phyloP scores from a whole-genome alignment of 2,888 invertebrate genomes.

The Stenichneumon culpator region DNA sequence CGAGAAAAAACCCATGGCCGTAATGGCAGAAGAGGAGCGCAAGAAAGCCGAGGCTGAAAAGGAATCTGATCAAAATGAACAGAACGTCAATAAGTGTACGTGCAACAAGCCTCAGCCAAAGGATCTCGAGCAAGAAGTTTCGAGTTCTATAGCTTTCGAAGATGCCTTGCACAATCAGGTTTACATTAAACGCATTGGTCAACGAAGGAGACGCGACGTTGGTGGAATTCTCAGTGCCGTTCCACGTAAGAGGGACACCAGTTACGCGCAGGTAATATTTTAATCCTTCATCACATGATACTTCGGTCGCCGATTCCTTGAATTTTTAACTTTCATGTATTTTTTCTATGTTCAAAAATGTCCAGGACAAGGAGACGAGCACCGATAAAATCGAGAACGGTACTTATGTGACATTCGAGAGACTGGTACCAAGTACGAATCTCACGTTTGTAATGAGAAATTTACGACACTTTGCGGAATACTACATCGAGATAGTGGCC shows the following conservation, averaged over 20 bases:
- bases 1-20: constrained; percentile 78
- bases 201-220: constrained; percentile 75
- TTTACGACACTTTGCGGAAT: constrained; percentile 92
- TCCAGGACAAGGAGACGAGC: constrained; percentile 67
- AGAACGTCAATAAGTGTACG: constrained; percentile 81
- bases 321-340: neutral
- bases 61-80: constrained; percentile 68
- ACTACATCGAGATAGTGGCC: constrained; percentile 91
- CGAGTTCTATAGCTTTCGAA: constrained; percentile 90
- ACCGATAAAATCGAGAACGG: constrained; percentile 72
- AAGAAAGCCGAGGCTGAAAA: constrained; percentile 77
- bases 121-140: constrained; percentile 88
- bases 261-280: constrained; percentile 69
- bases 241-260: constrained; percentile 52
- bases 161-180: constrained; percentile 93
- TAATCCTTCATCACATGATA: neutral
- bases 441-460: constrained; percentile 86
- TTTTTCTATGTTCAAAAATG: constrained; percentile 4
- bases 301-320: neutral
- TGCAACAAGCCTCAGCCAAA: constrained; percentile 83
- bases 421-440: constrained; percentile 76
- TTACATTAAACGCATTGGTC: constrained; percentile 86
- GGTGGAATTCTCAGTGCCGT: constrained; percentile 57
- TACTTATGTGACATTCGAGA: constrained; percentile 73
- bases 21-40: constrained; percentile 79